Evolutionary conservation across 1,140 invertebrate genomes (phyloP), one percentile per base, ranked within the genome.

Genomic region (Apocrypta bakeri): DNA sequence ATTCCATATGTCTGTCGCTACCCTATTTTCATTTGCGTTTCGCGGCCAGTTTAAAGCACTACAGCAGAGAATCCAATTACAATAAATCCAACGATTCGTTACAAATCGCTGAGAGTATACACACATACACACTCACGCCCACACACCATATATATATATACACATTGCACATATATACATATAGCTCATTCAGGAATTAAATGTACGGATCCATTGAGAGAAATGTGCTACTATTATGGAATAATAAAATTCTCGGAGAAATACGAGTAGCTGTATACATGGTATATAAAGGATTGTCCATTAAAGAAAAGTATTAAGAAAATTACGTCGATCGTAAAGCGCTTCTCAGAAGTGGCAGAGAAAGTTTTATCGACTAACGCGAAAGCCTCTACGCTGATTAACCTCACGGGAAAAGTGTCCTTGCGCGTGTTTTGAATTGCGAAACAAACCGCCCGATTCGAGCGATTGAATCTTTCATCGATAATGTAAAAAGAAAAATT

Each of bases 261-360:
- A 14, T 27, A 66, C 64, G 64, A 66, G 64, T 24, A 9, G 33
- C 33, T 37, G 21, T 56, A 56, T 21, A 56, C 27, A 25, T n/a
- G n/a, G n/a, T n/a, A 4, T 27, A 29, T 29, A 29, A 66, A 29
- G 27, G 25, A 66, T 66, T 66, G 7, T 29, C 64, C 27, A 27
- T 29, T 66, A 29, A 66, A 66, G 64, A 66, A 27, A 66, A 66
- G 24, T 25, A 66, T 66, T 66, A 29, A 66, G 64, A 66, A 66
- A 66, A 66, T 66, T 66, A 66, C 27, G 14, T 24, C 64, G 27
- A 27, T 66, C 64, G 64, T 66, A 66, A 66, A 66, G 64, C 25
- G 12, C 9, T 27, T 66, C 12, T 9, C 2, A 24, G 27, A 27
- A 66, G 24, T 3, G 24, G 63, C 6, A 7, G 63, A 27, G 1